Conservation (phyloP, 2,888 invertebrate species). For the Synergus itoensis region DNA sequence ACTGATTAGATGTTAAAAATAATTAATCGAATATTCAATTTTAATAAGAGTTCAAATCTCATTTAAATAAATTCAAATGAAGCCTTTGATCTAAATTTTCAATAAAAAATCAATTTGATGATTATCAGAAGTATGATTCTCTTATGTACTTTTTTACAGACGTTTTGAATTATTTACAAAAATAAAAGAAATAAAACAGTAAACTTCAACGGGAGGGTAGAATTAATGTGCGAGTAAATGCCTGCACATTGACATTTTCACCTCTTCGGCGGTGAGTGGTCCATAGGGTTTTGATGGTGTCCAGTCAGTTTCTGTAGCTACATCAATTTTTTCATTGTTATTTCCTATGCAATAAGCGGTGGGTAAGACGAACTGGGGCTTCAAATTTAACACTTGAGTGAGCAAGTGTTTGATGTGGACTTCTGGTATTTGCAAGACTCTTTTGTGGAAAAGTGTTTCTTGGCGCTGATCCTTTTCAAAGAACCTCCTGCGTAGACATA, state of each 20-base stretch:
- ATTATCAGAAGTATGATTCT: not conserved
- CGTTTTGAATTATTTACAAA: not conserved
- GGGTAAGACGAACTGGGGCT: slow-evolving; percentile 63
- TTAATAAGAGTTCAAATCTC: no score
- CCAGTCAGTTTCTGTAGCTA: slow-evolving; percentile 12
- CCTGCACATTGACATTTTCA: slow-evolving; percentile 68
- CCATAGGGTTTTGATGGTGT: slow-evolving; percentile 58
- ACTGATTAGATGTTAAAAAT: not conserved
- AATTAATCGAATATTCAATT: no score
- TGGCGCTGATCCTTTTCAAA: slow-evolving; percentile 61
- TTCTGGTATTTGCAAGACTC: slow-evolving; percentile 59
- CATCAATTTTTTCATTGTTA: slow-evolving; percentile 9
- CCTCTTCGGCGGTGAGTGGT: slow-evolving; percentile 73
- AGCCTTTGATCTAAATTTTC: no score
- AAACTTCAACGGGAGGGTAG: not conserved
- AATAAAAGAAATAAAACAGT: not conserved
- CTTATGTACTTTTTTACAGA: not conserved
- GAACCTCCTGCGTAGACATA: slow-evolving; percentile 73
- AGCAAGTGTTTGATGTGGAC: slow-evolving; percentile 58
- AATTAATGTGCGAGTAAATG: slow-evolving; percentile 51
- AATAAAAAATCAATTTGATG: not conserved
- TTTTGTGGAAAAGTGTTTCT: slow-evolving; percentile 57
- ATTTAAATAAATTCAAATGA: no score
- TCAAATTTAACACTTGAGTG: slow-evolving; percentile 60
- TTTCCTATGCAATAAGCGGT: slow-evolving; percentile 55